Evolutionary conservation across 2,113 vertebrate genomes (phyloP).

Genomic region (Podilymbus podiceps): DNA sequence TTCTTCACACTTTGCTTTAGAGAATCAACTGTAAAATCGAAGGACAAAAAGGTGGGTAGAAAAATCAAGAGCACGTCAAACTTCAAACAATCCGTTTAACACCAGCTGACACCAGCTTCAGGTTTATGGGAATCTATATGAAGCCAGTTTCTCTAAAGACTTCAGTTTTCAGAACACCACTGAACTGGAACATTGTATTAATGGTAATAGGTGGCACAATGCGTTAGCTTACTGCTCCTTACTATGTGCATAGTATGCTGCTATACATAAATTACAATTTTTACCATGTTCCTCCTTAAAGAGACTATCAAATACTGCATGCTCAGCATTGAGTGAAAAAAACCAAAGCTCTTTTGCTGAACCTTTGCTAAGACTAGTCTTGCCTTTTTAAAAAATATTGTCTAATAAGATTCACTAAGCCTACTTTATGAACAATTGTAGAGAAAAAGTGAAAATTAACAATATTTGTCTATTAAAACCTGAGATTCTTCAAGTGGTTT

Average conservation of each 20-base stretch:
- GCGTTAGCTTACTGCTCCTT: neutral
- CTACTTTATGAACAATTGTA: neutral
- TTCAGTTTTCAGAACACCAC: neutral
- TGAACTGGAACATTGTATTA: neutral
- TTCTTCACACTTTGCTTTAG: neutral
- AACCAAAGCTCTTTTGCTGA: neutral
- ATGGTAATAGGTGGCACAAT: neutral
- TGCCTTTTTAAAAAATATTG: neutral
- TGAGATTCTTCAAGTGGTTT: neutral
- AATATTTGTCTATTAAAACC: neutral
- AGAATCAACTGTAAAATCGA: neutral
- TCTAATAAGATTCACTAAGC: neutral
- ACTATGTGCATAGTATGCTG: neutral
- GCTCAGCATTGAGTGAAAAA: neutral
- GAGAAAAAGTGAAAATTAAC: neutral
- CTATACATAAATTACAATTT: constrained; percentile 15
- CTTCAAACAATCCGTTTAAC: neutral
- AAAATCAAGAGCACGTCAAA: neutral
- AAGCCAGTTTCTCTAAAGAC: neutral
- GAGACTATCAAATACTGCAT: neutral
- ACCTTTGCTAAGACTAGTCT: neutral
- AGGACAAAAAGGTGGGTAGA: neutral
- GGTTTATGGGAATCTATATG: neutral
- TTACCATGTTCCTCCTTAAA: neutral
- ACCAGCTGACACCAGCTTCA: neutral